Conservation (phyloP, 2,888 invertebrate genomes). For the Pediacus dermestoides region DNA sequence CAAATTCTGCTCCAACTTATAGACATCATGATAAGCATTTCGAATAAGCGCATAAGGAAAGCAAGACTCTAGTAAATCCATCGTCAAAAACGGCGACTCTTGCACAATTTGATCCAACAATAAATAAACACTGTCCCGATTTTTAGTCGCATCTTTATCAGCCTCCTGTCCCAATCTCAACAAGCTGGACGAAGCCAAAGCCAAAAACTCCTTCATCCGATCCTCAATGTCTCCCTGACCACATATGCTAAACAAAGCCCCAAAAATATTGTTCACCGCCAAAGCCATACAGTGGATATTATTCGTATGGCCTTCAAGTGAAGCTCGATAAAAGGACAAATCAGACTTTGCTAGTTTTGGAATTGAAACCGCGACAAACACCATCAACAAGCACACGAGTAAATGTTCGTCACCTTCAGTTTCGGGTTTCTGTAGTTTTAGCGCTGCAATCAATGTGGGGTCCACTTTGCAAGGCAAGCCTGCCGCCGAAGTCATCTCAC, state of each 20-base stretch:
- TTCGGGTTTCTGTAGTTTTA: constrained; percentile 85
- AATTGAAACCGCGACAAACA: constrained; percentile 96
- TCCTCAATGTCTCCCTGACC: constrained; percentile 96
- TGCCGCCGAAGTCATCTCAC: constrained; percentile 96
- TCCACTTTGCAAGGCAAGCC: constrained; percentile 93
- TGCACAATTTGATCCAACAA: constrained; percentile 96
- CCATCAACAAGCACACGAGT: constrained; percentile 93
- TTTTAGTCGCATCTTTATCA: constrained; percentile 88
- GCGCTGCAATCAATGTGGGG: constrained; percentile 85
- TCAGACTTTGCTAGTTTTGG: constrained; percentile 91
- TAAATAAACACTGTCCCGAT: constrained; percentile 95
- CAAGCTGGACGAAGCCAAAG: constrained; percentile 91
- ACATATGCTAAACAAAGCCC: constrained; percentile 93
- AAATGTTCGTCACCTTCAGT: constrained; percentile 85
- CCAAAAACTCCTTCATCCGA: constrained; percentile 93
- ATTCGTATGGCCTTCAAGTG: constrained; percentile 92
- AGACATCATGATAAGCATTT: constrained; percentile 96
- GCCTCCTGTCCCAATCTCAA: constrained; percentile 92
- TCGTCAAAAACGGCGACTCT: constrained; percentile 96
- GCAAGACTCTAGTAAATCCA: constrained; percentile 98
- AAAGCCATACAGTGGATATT: constrained; percentile 98
- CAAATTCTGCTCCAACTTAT: constrained; percentile 78
- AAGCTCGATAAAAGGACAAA: constrained; percentile 82
- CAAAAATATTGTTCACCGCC: constrained; percentile 93
- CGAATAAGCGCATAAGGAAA: constrained; percentile 97